Percentiles rank a stretch among this genome's conserved stretches.
Evolutionary conservation across 2,113 vertebrate species (phyloP).

Genomic region (Nematolebias whitei): DNA sequence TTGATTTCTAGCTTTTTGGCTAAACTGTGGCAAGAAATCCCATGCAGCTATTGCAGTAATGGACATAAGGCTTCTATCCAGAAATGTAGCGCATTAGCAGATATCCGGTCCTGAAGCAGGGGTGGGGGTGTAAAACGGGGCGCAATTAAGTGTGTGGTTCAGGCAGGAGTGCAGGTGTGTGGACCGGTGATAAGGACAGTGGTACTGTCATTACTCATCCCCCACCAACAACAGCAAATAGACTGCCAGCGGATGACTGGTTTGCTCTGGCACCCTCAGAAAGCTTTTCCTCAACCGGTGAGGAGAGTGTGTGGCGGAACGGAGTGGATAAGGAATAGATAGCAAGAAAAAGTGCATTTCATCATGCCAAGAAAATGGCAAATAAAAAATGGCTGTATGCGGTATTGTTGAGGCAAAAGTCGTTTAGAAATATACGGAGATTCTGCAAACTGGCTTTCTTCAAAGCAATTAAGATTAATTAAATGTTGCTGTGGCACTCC

Average conservation of each 20-base stretch:
- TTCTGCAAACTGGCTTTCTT: conserved; percentile 67
- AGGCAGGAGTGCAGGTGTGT: conserved; percentile 81
- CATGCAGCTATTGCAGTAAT: conserved; percentile 61
- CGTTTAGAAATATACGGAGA: conserved; percentile 69
- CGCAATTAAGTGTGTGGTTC: conserved; percentile 82
- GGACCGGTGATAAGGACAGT: conserved; percentile 79
- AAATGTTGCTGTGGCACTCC: conserved; percentile 71
- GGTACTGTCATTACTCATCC: conserved; percentile 82
- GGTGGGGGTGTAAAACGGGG: conserved; percentile 40
- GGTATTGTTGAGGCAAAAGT: conserved; percentile 64
- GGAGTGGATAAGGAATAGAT: conserved; percentile 77
- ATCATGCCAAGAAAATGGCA: conserved; percentile 66
- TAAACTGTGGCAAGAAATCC: conserved; percentile 63
- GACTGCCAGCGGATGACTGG: conserved; percentile 73
- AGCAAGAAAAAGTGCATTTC: conserved; percentile 72
- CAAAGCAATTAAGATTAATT: conserved; percentile 81
- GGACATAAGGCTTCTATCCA: conserved; percentile 74
- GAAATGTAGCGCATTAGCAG: conserved; percentile 81
- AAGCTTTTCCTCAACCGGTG: conserved; percentile 68
- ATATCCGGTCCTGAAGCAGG: conserved; percentile 73
- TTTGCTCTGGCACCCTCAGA: conserved; percentile 72
- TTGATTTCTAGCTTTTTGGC: conserved; percentile 38
- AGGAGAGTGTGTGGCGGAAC: conserved; percentile 66
- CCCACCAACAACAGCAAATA: conserved; percentile 79
- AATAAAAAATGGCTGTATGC: conserved; percentile 64